Base-by-base conservation (phyloP, 2,888 invertebrate species). In the Polyommatus icarus region DNA sequence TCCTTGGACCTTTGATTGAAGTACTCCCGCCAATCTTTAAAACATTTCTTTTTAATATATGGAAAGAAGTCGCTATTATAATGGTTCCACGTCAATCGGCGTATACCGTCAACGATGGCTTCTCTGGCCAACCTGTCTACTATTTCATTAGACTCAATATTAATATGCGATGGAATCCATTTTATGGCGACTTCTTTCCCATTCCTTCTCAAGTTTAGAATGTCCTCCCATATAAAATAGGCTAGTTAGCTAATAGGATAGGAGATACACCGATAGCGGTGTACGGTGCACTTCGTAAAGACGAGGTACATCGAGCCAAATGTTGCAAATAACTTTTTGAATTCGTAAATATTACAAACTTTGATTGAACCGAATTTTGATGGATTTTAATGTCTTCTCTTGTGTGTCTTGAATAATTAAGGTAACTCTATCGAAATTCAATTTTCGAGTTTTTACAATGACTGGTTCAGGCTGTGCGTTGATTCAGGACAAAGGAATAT, bases 231-330 rank as follows among this genome's bases (percentile, higher is more conserved):
- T 75, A 75, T 75, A 50, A 29, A 50, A 54, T 75, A 75, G 75
- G 75, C 75, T 75, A 75, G n/a, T n/a, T n/a, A n/a, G n/a, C n/a
- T n/a, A n/a, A n/a, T n/a, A n/a, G n/a, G n/a, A n/a, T n/a, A n/a
- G n/a, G n/a, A n/a, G n/a, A n/a, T n/a, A n/a, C n/a, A n/a, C n/a
- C n/a, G n/a, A n/a, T n/a, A n/a, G n/a, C n/a, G n/a, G n/a, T n/a
- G n/a, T n/a, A 54, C 75, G 75, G 75, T 75, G 54, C 29, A 24
- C 75, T 54, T 75, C 54, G 75, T 29, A 29, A 54, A 54, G 75
- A 54, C 75, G 75, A 75, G 29, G 75, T 75, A 54, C 75, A 75
- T 54, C 75, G 75, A 75, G 75, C 75, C 75, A 54, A 54, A 54
- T 54, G 54, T 18, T 54, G 54, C 54, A 54, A 54, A 6, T 5